phyloP scores from a whole-genome alignment of 2,888 invertebrate species.

The Dynastes grantii region DNA sequence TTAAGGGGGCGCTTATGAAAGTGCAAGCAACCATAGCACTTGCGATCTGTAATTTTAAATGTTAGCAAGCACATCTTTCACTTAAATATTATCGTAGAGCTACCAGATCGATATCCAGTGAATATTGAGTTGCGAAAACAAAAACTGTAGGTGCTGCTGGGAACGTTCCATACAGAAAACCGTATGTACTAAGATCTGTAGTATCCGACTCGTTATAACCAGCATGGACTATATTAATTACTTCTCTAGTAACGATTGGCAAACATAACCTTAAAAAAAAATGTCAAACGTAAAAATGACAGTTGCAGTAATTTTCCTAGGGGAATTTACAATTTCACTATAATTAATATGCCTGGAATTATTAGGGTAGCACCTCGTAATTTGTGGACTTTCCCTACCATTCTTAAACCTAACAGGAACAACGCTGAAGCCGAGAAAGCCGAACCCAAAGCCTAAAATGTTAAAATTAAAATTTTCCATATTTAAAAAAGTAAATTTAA shows the following conservation, averaged over 20 bases:
- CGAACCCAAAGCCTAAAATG: slow-evolving; percentile 80
- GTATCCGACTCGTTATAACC: slow-evolving; percentile 83
- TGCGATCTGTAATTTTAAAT: slow-evolving; percentile 78
- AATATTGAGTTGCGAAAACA: slow-evolving; percentile 92
- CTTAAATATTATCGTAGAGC: slow-evolving; percentile 60
- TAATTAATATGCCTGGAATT: slow-evolving; percentile 89
- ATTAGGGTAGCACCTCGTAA: slow-evolving; percentile 85
- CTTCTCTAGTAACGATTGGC: slow-evolving; percentile 90
- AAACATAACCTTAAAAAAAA: slow-evolving; percentile 72
- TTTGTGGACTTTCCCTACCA: slow-evolving; percentile 92
- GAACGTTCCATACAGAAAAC: slow-evolving; percentile 96
- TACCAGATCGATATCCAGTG: slow-evolving; percentile 89
- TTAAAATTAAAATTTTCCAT: background rate
- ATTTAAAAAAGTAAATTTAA: background rate
- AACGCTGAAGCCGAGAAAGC: slow-evolving; percentile 94
- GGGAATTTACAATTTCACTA: slow-evolving; percentile 86
- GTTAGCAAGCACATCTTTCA: background rate
- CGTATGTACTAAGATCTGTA: slow-evolving; percentile 89
- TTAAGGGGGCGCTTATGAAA: slow-evolving; percentile 93
- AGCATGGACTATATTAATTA: slow-evolving; percentile 83
- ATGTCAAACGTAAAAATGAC: slow-evolving; percentile 18
- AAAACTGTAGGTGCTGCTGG: slow-evolving; percentile 97
- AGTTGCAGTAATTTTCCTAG: background rate
- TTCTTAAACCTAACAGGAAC: slow-evolving; percentile 90
- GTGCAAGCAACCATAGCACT: slow-evolving; percentile 96